phyloP scores from a whole-genome alignment of 2,888 invertebrate genomes.

The Acrobasis consociella region DNA sequence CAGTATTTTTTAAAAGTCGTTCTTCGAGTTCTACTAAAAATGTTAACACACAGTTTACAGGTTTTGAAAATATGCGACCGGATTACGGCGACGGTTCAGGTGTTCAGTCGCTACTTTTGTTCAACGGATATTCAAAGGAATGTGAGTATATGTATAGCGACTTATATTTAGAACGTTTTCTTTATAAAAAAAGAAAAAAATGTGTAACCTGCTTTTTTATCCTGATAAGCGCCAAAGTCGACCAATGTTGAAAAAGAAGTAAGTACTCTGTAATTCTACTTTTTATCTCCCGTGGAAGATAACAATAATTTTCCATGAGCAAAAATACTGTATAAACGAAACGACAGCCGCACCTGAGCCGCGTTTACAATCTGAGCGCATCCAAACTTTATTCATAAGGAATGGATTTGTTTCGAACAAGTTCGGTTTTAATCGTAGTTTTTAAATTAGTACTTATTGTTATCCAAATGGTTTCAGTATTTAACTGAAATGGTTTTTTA shows the following conservation, averaged over 20 bases:
- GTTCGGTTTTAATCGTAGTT: neutral
- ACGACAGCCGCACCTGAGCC: conserved; percentile 1
- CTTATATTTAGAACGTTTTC: too few species aligned
- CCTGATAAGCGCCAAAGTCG: too few species aligned
- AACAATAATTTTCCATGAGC: neutral
- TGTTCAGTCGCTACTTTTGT: conserved; percentile 1
- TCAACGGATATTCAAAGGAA: neutral
- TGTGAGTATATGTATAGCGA: neutral
- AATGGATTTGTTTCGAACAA: neutral
- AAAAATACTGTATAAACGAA: neutral
- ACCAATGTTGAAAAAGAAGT: too few species aligned
- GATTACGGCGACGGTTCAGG: conserved; percentile 1
- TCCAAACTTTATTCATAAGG: conserved; percentile 2
- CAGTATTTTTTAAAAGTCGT: too few species aligned
- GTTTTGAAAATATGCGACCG: neutral
- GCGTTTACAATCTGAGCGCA: neutral
- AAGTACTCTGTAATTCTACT: too few species aligned
- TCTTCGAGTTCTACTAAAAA: too few species aligned
- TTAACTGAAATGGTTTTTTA: too few species aligned
- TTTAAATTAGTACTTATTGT: too few species aligned
- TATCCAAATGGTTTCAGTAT: too few species aligned
- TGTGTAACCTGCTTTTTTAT: too few species aligned
- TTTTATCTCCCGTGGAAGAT: too few species aligned
- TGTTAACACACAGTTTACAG: neutral
- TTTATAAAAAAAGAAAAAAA: too few species aligned